These are phyloP conservation scores for Rhyzopertha dominica DNA, from an alignment of 1,140 invertebrate species.

Conservation along the genomic window DNA sequence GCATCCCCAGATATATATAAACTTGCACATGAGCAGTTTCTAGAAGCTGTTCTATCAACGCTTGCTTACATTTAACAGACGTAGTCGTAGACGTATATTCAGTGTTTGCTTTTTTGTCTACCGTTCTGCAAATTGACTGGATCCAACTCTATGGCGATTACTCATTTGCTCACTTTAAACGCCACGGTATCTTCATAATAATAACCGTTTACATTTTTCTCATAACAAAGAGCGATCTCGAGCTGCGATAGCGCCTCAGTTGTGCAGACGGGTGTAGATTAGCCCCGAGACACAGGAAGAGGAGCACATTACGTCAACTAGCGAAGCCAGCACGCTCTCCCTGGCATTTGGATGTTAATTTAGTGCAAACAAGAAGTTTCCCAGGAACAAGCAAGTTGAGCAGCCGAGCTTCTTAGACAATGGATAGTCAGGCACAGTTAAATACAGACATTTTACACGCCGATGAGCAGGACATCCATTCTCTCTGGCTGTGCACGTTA, in stretches of 20 bases:
- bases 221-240: background rate
- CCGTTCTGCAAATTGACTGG: too few species aligned
- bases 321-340: slow-evolving; percentile 9
- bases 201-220: background rate
- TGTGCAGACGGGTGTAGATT: slow-evolving; percentile 3
- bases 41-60: too few species aligned
- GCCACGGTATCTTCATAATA: background rate
- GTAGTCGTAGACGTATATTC: too few species aligned
- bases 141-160: too few species aligned
- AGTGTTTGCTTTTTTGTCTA: too few species aligned
- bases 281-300: slow-evolving; percentile 2
- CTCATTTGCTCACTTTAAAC: too few species aligned
- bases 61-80: too few species aligned
- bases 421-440: slow-evolving; percentile 34
- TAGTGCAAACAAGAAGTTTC: slow-evolving; percentile 27
- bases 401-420: slow-evolving; percentile 26
- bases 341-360: slow-evolving; percentile 37
- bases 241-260: slow-evolving; percentile 8
- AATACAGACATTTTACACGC: slow-evolving; percentile 43
- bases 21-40: too few species aligned
- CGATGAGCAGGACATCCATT: slow-evolving; percentile 38
- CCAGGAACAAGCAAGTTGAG: too few species aligned
- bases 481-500: too few species aligned
- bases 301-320: background rate
- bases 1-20: too few species aligned